A percentile compares a stretch with the other conserved stretches of the same genome.
These are phyloP conservation scores for Brachymystax lenok DNA, from an alignment of 2,797 vertebrate species.

Conservation along the genomic window DNA sequence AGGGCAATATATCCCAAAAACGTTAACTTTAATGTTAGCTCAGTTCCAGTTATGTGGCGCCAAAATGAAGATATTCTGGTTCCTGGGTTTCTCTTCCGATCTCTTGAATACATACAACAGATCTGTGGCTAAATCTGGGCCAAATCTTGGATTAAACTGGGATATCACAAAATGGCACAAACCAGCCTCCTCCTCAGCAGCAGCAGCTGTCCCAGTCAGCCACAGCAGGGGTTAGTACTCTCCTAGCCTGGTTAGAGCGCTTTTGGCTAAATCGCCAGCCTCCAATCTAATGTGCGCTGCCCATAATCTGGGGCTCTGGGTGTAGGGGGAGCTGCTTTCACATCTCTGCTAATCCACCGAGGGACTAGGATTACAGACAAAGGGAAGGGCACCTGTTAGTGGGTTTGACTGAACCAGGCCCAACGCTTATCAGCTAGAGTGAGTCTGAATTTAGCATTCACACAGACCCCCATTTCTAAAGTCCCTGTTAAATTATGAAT, in stretches of 20 bases:
- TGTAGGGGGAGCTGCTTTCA: slow-evolving; percentile 33
- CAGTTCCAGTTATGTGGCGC: background rate
- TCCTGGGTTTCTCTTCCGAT: background rate
- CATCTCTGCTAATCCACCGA: slow-evolving; percentile 61
- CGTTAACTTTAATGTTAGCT: no score
- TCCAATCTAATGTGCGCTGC: slow-evolving; percentile 27
- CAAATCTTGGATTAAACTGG: no score
- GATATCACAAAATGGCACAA: slow-evolving; percentile 10
- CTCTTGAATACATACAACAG: background rate
- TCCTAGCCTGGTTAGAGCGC: slow-evolving; percentile 30
- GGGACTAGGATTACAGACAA: slow-evolving; percentile 59
- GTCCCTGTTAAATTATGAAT: background rate
- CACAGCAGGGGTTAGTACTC: slow-evolving; percentile 15
- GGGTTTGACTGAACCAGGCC: background rate
- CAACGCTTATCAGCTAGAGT: background rate
- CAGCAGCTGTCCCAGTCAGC: background rate
- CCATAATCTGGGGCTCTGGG: slow-evolving; percentile 53
- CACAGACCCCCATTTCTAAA: background rate
- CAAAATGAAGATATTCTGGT: background rate
- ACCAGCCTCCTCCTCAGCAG: background rate
- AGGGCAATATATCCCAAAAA: no score
- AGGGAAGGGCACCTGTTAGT: background rate
- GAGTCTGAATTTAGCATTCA: background rate
- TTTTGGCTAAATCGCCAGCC: slow-evolving; percentile 54
- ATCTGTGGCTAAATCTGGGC: background rate